Percentiles rank a stretch among this genome's conserved stretches.
Conservation (phyloP, 2,113 vertebrate genomes). For the Nannospalax galili region DNA sequence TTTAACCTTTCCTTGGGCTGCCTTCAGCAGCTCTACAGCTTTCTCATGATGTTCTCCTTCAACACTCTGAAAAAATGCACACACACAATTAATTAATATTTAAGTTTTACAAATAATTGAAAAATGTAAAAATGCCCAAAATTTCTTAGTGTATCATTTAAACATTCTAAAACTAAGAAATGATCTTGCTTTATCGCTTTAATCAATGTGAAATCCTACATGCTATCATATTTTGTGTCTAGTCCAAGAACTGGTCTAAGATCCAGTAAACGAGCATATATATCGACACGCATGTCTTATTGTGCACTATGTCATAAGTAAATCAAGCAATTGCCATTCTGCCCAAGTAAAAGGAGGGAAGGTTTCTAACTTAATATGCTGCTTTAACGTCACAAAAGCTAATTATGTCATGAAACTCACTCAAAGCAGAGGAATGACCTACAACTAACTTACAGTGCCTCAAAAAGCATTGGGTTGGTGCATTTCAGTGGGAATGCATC, state of each 20-base stretch:
- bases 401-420: no score
- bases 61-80: conserved; percentile 90
- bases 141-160: neutral
- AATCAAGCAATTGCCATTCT: neutral
- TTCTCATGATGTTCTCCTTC: conserved; percentile 99
- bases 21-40: conserved; percentile 97
- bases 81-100: conserved; percentile 41
- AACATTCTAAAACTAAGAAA: neutral
- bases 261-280: neutral
- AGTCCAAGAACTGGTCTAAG: neutral
- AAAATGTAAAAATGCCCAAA: conserved; percentile 33
- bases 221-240: no score
- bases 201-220: neutral
- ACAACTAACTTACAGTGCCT: neutral
- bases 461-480: neutral
- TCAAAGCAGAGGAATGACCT: neutral
- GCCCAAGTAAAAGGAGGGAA: neutral
- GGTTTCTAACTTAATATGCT: neutral
- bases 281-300: neutral
- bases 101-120: neutral
- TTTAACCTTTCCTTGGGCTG: conserved; percentile 97
- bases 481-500: neutral
- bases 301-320: neutral
- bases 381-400: neutral
- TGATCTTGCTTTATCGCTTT: neutral